phyloP scores from a whole-genome alignment of 2,888 invertebrate species.

The Acronicta alni region DNA sequence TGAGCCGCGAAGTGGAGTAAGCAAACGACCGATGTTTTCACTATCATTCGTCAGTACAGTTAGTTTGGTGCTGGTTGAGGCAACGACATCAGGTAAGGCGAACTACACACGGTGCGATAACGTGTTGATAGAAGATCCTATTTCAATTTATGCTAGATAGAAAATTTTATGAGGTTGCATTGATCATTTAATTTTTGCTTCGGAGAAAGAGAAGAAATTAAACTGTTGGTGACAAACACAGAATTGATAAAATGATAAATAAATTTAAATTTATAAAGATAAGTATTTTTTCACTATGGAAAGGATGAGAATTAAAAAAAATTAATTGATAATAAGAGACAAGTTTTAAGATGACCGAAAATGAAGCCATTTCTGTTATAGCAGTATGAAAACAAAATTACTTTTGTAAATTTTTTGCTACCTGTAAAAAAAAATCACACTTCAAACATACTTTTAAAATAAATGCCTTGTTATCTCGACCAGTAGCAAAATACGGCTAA shows the following conservation, averaged over 20 bases:
- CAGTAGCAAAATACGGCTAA: conserved; percentile 40
- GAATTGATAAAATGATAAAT: too few relatives aligned
- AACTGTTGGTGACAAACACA: too few relatives aligned
- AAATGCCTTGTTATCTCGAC: conserved; percentile 33
- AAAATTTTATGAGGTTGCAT: too few relatives aligned
- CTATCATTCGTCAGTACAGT: conserved; percentile 71
- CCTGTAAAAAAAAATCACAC: background rate
- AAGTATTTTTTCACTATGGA: too few relatives aligned
- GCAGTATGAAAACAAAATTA: too few relatives aligned
- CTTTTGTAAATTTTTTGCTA: too few relatives aligned
- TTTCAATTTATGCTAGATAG: background rate
- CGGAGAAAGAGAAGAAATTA: background rate
- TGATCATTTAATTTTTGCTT: background rate
- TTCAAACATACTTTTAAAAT: conserved; percentile 8
- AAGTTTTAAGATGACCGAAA: too few relatives aligned
- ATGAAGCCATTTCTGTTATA: too few relatives aligned
- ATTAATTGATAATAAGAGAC: too few relatives aligned
- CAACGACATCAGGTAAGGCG: conserved; percentile 46
- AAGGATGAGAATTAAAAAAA: too few relatives aligned
- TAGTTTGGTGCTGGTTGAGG: conserved; percentile 57
- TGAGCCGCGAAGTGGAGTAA: conserved; percentile 68
- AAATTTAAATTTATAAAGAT: too few relatives aligned
- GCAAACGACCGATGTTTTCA: conserved; percentile 69
- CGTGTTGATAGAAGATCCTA: conserved; percentile 2
- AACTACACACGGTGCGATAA: conserved; percentile 28